phyloP scores from a whole-genome alignment of 2,797 vertebrate species.

The Neosilurus mollespiculum region DNA sequence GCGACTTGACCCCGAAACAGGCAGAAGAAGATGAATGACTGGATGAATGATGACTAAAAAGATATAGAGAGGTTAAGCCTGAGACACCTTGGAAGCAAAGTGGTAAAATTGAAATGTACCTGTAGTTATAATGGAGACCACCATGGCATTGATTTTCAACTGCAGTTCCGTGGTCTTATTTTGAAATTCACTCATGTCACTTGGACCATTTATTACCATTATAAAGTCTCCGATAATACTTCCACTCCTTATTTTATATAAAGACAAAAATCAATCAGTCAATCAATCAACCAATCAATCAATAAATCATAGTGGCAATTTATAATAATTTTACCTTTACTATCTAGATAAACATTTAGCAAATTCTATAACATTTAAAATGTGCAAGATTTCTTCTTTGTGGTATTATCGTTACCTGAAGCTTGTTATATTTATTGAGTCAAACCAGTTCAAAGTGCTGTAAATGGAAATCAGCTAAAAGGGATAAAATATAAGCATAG shows the following conservation, averaged over 20 bases:
- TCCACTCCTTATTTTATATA: conserved; percentile 46
- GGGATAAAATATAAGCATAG: conserved; percentile 34
- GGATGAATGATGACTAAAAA: background rate
- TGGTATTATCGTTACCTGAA: conserved; percentile 59
- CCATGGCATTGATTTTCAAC: fast-evolving
- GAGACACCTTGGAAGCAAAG: background rate
- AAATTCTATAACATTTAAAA: background rate
- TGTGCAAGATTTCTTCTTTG: background rate
- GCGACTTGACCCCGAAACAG: too few species aligned
- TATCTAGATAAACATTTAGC: background rate
- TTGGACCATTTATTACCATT: background rate
- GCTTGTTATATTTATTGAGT: conserved; percentile 34
- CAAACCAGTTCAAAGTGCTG: conserved; percentile 64
- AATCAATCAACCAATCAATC: too few species aligned
- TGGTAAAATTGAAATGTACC: conserved; percentile 51
- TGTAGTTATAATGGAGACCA: conserved; percentile 15
- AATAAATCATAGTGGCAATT: too few species aligned
- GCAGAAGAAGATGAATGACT: too few species aligned
- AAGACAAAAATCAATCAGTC: conserved; percentile 3
- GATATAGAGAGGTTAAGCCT: background rate
- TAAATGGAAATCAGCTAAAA: conserved; percentile 57
- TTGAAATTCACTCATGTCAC: fast-evolving
- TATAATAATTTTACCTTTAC: background rate
- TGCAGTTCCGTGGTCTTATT: fast-evolving
- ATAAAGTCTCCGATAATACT: conserved; percentile 56